A percentile compares a stretch with the other conserved stretches of the same genome.
Evolutionary conservation across 2,888 invertebrate genomes (phyloP).

Genomic region (Selenia dentaria): DNA sequence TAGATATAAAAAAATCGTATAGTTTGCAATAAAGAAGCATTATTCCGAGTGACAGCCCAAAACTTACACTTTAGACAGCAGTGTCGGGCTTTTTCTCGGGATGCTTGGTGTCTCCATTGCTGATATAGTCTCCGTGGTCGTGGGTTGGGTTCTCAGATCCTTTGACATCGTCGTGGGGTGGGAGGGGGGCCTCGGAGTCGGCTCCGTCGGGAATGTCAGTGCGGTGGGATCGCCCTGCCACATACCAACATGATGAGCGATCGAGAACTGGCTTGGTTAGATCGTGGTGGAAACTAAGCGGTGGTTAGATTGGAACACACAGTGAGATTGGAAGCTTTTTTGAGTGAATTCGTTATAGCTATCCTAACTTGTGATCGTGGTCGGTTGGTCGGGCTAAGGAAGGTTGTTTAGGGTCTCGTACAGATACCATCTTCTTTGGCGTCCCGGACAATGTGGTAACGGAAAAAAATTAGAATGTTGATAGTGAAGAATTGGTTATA

Average conservation of each 20-base stretch:
- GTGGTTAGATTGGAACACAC: conserved; percentile 24
- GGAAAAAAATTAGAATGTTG: too few species aligned
- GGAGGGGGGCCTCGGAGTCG: conserved; percentile 86
- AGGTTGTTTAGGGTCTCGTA: too few species aligned
- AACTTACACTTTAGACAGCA: conserved; percentile 63
- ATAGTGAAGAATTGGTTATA: too few species aligned
- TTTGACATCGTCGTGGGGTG: conserved; percentile 83
- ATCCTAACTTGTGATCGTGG: too few species aligned
- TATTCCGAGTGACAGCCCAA: conserved; percentile 1
- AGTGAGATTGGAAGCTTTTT: neutral
- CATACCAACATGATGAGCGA: conserved; percentile 72
- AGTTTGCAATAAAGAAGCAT: too few species aligned
- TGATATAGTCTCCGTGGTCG: conserved; percentile 86
- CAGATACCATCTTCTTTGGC: too few species aligned
- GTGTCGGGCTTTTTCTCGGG: conserved; percentile 81
- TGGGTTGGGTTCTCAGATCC: conserved; percentile 85
- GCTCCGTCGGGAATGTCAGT: conserved; percentile 86
- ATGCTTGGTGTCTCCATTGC: conserved; percentile 81
- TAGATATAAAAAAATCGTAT: too few species aligned
- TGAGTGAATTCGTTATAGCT: neutral
- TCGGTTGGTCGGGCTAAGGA: too few species aligned
- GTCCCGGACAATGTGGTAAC: too few species aligned
- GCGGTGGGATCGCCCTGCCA: conserved; percentile 86
- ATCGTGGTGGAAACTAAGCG: neutral
- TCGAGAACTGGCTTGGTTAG: conserved; percentile 68